Percentiles rank a stretch among this genome's conserved stretches.
phyloP scores from a whole-genome alignment of 2,113 vertebrate genomes.

The Chloropsis cyanopogon region DNA sequence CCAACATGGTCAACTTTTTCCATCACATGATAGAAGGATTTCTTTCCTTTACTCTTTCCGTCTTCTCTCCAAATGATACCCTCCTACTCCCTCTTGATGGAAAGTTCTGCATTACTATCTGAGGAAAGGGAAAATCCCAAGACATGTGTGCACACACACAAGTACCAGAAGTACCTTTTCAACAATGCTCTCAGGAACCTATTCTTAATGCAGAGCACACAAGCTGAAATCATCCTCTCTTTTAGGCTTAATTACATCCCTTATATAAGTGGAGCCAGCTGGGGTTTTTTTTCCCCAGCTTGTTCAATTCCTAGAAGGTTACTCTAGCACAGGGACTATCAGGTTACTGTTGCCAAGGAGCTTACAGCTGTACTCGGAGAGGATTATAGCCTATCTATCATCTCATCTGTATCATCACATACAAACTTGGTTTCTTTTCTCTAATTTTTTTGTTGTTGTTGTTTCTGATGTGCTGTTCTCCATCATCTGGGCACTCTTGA shows the following conservation, averaged over 20 bases:
- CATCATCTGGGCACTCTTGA: neutral
- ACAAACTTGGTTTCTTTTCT: neutral
- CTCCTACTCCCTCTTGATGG: neutral
- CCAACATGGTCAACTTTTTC: fast-evolving
- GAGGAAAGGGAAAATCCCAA: neutral
- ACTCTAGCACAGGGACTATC: neutral
- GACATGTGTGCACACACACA: neutral
- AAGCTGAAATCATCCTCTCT: constrained; percentile 22
- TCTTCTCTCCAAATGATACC: neutral
- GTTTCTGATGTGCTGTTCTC: neutral
- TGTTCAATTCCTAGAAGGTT: constrained; percentile 18
- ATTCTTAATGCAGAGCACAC: constrained; percentile 35
- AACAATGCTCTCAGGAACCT: neutral
- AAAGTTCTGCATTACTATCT: neutral
- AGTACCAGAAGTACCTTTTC: neutral
- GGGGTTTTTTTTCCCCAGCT: fast-evolving
- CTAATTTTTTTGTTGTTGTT: neutral
- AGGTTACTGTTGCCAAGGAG: neutral
- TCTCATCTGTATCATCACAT: neutral
- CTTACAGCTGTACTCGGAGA: neutral
- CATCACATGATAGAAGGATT: neutral
- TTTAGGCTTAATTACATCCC: constrained; percentile 33
- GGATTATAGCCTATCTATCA: neutral
- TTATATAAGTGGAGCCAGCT: constrained; percentile 59
- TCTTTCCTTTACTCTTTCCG: neutral